A percentile compares a stretch with the other conserved stretches of the same genome.
Evolutionary conservation across 1,140 invertebrate species (phyloP).

Genomic region (Saxidomus purpurata): DNA sequence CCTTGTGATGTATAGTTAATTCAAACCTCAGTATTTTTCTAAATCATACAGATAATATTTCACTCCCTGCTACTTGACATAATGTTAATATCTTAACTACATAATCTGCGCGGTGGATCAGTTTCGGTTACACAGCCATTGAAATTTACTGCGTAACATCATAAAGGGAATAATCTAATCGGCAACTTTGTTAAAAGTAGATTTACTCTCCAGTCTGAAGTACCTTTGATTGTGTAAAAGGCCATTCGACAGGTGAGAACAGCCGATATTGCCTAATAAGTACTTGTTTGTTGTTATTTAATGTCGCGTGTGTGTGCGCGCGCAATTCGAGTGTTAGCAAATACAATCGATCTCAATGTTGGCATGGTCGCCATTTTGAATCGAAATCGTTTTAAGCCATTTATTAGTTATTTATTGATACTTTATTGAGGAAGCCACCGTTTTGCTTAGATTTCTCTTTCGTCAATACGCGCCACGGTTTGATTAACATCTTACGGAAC

Average conservation of each 20-base stretch:
- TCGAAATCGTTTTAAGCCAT: constrained; percentile 41
- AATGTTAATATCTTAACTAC: not conserved
- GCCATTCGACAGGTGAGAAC: constrained; percentile 53
- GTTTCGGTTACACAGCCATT: constrained; percentile 13
- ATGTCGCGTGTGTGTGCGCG: constrained; percentile 63
- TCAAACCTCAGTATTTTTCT: not conserved
- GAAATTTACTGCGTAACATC: constrained; percentile 5
- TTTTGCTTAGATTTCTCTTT: constrained; percentile 37
- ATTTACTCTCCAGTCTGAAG: constrained; percentile 39
- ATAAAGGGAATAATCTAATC: constrained; percentile 57
- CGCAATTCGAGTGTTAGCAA: constrained; percentile 50
- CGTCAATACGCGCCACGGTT: not conserved
- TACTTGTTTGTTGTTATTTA: constrained; percentile 64
- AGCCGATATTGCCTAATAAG: constrained; percentile 43
- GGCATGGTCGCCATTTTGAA: constrained; percentile 34
- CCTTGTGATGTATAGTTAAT: not conserved
- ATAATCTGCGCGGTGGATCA: not conserved
- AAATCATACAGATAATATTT: constrained; percentile 7
- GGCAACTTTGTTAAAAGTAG: constrained; percentile 36
- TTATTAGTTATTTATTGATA: constrained; percentile 61
- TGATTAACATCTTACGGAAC: constrained; percentile 27
- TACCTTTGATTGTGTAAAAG: constrained; percentile 26
- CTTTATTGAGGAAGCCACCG: constrained; percentile 40
- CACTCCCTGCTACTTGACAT: not conserved
- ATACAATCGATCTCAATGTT: constrained; percentile 21